These are phyloP conservation scores for Drosophila takahashii DNA, from an alignment of 1,140 invertebrate species.

Conservation along the genomic window DNA sequence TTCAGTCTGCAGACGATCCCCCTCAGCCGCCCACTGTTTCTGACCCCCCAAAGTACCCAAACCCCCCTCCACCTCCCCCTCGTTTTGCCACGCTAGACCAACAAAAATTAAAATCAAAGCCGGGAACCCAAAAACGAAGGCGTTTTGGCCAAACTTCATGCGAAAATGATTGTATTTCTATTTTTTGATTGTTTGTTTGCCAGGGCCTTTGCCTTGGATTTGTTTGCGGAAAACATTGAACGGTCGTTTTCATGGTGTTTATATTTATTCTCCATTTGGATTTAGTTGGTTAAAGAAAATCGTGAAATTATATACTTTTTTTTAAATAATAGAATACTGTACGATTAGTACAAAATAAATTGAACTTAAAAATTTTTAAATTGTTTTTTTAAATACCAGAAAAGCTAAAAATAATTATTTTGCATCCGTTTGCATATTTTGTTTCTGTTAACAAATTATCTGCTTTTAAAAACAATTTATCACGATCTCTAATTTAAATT, in stretches of 20 bases:
- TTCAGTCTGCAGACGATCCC: constrained; percentile 32
- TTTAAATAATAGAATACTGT: too few species aligned
- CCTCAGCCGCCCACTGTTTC: background rate
- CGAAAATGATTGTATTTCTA: constrained; percentile 33
- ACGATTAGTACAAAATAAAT: too few species aligned
- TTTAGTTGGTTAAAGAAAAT: background rate
- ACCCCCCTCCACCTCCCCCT: background rate
- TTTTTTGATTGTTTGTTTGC: constrained; percentile 41
- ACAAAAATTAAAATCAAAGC: constrained; percentile 39
- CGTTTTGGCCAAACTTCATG: constrained; percentile 37
- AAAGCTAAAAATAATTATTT: too few species aligned
- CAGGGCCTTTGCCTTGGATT: constrained; percentile 44
- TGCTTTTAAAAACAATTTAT: too few species aligned
- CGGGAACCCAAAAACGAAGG: constrained; percentile 33
- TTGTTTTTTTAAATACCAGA: too few species aligned
- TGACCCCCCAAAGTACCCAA: background rate
- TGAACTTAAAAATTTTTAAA: background rate
- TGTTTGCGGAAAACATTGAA: constrained; percentile 46
- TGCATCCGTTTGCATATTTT: too few species aligned
- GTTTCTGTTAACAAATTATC: too few species aligned
- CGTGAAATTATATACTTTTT: background rate
- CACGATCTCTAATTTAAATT: too few species aligned
- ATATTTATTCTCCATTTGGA: background rate
- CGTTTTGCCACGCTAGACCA: constrained; percentile 29
- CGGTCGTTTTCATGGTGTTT: background rate